Percentiles rank a stretch among this genome's conserved stretches.
Conservation (phyloP, 2,797 vertebrate species). For the Protonibea diacanthus region DNA sequence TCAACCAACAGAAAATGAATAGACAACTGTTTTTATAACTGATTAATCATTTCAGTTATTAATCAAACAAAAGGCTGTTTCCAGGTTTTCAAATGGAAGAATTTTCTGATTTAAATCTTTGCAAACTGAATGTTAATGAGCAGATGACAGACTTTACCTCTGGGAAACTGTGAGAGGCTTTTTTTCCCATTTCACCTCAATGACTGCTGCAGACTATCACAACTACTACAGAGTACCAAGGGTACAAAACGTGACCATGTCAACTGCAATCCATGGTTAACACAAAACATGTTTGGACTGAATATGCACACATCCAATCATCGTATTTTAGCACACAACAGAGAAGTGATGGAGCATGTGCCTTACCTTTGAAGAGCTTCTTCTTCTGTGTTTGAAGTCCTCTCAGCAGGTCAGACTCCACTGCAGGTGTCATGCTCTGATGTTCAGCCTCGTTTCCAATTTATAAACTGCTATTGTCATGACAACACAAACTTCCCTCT, state of each 20-base stretch:
- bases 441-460: background rate
- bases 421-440: background rate
- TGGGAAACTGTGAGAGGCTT: background rate
- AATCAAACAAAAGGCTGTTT: background rate
- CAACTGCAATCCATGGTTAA: background rate
- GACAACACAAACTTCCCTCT: background rate
- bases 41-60: background rate
- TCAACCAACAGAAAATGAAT: background rate
- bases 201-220: background rate
- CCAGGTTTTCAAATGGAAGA: background rate
- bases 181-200: background rate
- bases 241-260: background rate
- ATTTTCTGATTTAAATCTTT: background rate
- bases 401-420: background rate
- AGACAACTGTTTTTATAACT: background rate
- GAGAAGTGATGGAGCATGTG: too few relatives aligned
- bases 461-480: too few relatives aligned
- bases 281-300: background rate
- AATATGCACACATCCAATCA: background rate
- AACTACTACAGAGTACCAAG: background rate
- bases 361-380: slow-evolving; percentile 23
- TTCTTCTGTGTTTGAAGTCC: background rate
- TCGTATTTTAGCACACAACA: too few relatives aligned
- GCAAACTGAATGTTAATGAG: background rate
- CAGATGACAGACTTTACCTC: background rate